Base-by-base conservation (phyloP, 2,113 vertebrate genomes). In the Zeus faber region DNA sequence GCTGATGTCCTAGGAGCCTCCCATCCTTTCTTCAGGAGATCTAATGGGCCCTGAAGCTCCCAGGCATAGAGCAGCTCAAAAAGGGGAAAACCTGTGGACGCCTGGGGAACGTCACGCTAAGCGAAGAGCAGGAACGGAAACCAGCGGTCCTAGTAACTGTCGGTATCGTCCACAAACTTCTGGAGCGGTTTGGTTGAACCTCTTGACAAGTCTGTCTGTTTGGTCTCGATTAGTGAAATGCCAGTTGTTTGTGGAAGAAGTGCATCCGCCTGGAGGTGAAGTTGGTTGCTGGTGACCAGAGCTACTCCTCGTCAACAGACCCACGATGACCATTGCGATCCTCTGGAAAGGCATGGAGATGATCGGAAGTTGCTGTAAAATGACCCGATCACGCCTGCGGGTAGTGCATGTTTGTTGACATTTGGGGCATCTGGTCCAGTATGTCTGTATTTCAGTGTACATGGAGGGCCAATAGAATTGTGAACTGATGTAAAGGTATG, bases 21-120 rank as follows among this genome's bases (percentile, higher is more conserved):
- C n/a, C 48, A 58, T 16, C 44, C 51, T 40, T 7, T 0, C 18
- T 27, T 77, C 47, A 81, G 74, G 69, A 50, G 23, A 58, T 62
- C 63, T 9, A 65, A 29, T 51, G 33, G 33, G 2, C 33, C 33
- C 10, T 11, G 33, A 2, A 35, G 6, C 33, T 35, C 4, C 4
- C 10, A 11, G 5, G 5, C 33, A 35, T 35, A 35, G 3, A 35
- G 11, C 11, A 35, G 33, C 33, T 35, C 33, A 35, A 35, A 35
- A 2, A 11, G 33, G 27, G 27, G 27, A 29, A 29, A 29, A 9
- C 27, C 27, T 29, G 9, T 29, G 27, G 27, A 29, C 4, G 9
- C 27, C 27, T 29, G 27, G 27, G 27, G 4, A 9, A 5, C 4
- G 9, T 29, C 27, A 29, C 27, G 9, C 27, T 5, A 4, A 29